Conservation (phyloP, 2,888 invertebrate species). For the Boloria euphrosyne region DNA sequence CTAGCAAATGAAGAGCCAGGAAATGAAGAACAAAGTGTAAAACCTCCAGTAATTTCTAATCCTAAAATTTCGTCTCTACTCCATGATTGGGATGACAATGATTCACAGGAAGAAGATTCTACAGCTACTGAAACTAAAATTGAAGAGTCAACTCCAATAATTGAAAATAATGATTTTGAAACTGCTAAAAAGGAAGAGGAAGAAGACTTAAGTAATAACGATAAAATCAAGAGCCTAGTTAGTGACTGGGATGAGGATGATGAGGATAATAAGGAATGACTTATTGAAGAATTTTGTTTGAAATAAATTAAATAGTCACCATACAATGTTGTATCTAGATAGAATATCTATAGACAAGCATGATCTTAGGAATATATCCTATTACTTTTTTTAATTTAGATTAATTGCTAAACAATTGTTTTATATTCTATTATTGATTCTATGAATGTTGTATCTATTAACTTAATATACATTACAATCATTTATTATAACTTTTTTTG, state of each 20-base stretch:
- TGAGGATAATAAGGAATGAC: constrained; percentile 47
- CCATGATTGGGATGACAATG: constrained; percentile 80
- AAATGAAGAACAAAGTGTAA: constrained; percentile 2
- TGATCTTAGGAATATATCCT: too few relatives aligned
- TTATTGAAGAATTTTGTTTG: constrained; percentile 11
- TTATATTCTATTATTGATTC: too few relatives aligned
- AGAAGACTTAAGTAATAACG: constrained; percentile 50
- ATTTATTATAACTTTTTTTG: too few relatives aligned
- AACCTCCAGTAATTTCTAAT: constrained; percentile 41
- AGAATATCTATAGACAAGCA: too few relatives aligned
- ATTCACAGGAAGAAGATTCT: constrained; percentile 61
- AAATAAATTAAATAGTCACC: background rate
- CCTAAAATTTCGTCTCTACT: constrained; percentile 70
- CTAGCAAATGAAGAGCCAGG: constrained; percentile 24
- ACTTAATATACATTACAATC: too few relatives aligned
- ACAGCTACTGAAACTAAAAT: constrained; percentile 21
- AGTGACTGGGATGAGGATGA: constrained; percentile 80
- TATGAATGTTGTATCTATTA: too few relatives aligned
- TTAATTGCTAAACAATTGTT: too few relatives aligned
- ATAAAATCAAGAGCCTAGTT: constrained; percentile 72
- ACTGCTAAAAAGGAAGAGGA: constrained; percentile 4
- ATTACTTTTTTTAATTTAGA: too few relatives aligned
- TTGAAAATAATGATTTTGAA: background rate
- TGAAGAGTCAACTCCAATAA: constrained; percentile 10
- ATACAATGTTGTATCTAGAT: too few relatives aligned